phyloP scores from a whole-genome alignment of 2,113 vertebrate genomes.

The Tonatia bakeri region DNA sequence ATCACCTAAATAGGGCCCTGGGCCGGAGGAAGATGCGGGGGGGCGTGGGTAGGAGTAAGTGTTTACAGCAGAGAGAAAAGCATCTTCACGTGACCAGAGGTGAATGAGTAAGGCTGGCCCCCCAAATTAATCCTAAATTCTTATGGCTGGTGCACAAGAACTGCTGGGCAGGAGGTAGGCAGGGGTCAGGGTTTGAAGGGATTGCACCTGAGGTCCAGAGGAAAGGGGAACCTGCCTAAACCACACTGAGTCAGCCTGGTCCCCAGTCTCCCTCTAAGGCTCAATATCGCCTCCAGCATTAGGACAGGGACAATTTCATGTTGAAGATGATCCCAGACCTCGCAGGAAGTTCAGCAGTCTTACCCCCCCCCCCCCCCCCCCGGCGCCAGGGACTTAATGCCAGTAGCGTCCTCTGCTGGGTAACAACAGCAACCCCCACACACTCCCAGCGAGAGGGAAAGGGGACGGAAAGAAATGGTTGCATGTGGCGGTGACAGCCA shows the following conservation, averaged over 20 bases:
- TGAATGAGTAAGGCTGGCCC: accelerated
- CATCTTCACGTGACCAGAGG: background rate
- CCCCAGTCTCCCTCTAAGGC: background rate
- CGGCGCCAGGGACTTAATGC: background rate
- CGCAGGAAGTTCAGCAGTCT: background rate
- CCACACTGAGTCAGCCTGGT: background rate
- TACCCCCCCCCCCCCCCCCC: background rate
- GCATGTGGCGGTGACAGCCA: background rate
- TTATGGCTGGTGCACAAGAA: background rate
- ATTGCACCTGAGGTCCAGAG: background rate
- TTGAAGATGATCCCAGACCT: background rate
- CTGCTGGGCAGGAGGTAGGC: background rate
- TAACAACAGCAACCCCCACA: background rate
- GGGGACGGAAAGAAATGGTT: background rate
- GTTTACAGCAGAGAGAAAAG: background rate
- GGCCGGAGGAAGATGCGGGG: background rate
- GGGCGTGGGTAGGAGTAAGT: no score
- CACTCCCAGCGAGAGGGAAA: background rate
- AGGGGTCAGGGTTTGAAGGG: background rate
- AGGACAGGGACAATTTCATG: background rate
- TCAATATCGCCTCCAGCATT: background rate
- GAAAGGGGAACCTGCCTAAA: accelerated
- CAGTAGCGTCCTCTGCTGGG: background rate
- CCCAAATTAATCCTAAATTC: background rate
- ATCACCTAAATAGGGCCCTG: background rate